Evolutionary conservation across 1,140 invertebrate genomes (phyloP).

Genomic region (Bradysia coprophila): DNA sequence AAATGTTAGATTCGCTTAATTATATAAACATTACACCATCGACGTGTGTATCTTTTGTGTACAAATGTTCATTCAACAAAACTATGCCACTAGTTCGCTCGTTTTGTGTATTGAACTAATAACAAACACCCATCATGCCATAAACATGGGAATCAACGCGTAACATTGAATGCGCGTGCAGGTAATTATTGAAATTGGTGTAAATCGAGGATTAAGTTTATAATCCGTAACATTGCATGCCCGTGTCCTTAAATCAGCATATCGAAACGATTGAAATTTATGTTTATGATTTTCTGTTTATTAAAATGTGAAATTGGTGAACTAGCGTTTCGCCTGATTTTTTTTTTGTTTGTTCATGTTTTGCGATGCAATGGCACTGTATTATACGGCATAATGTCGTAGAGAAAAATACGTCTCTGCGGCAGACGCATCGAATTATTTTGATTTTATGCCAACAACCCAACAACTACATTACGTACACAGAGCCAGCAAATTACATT

Average conservation of each 20-base stretch:
- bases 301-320: not conserved
- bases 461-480: too few relatives aligned
- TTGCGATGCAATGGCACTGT: not conserved
- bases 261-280: slow-evolving; percentile 3
- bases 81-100: too few relatives aligned
- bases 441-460: too few relatives aligned
- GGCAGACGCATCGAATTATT: too few relatives aligned
- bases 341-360: not conserved
- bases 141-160: not conserved
- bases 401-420: not conserved
- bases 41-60: too few relatives aligned
- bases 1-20: too few relatives aligned
- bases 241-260: slow-evolving; percentile 6
- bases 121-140: not conserved
- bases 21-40: too few relatives aligned
- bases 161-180: not conserved
- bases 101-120: not conserved
- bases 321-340: not conserved
- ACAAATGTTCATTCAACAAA: too few relatives aligned
- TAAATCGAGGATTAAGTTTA: slow-evolving; percentile 2
- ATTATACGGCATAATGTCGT: not conserved
- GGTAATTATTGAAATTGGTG: slow-evolving; percentile 3
- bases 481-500: too few relatives aligned
- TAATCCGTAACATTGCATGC: slow-evolving; percentile 5
- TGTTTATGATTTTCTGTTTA: slow-evolving; percentile 3